phyloP scores from a whole-genome alignment of 2,113 vertebrate genomes.

The Apodemus speciosus region DNA sequence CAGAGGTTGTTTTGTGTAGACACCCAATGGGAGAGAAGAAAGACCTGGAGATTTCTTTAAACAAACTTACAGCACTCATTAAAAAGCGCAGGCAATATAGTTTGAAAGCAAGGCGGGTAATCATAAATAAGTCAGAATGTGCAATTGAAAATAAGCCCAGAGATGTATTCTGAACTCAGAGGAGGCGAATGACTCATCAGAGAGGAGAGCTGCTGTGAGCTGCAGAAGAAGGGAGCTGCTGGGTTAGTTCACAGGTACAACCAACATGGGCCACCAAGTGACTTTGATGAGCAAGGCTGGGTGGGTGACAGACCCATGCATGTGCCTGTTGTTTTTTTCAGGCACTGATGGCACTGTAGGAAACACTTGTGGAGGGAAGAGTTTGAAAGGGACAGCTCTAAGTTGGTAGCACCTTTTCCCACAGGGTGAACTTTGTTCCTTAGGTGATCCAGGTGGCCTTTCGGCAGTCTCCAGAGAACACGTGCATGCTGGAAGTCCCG shows the following conservation, averaged over 20 bases:
- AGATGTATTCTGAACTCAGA: not conserved
- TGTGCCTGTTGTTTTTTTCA: not conserved
- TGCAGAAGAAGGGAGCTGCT: not conserved
- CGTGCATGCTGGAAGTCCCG: no score
- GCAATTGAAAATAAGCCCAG: constrained; percentile 32
- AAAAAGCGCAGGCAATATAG: not conserved
- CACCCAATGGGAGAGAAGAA: not conserved
- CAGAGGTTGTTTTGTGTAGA: not conserved
- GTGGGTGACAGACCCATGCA: accelerated
- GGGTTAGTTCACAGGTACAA: no score
- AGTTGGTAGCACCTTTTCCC: not conserved
- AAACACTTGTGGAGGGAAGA: not conserved
- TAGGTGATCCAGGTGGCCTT: not conserved
- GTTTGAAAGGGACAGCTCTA: not conserved
- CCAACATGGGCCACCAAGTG: not conserved
- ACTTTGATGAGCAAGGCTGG: not conserved
- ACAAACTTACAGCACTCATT: not conserved
- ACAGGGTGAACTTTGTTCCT: not conserved
- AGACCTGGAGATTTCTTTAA: not conserved
- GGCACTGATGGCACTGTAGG: not conserved
- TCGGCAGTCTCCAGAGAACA: not conserved
- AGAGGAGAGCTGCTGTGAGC: not conserved
- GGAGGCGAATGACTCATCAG: not conserved
- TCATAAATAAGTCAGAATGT: not conserved
- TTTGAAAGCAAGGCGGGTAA: constrained; percentile 15